Evolutionary conservation across 1,140 invertebrate genomes (phyloP).

Genomic region (Saccostrea echinata): DNA sequence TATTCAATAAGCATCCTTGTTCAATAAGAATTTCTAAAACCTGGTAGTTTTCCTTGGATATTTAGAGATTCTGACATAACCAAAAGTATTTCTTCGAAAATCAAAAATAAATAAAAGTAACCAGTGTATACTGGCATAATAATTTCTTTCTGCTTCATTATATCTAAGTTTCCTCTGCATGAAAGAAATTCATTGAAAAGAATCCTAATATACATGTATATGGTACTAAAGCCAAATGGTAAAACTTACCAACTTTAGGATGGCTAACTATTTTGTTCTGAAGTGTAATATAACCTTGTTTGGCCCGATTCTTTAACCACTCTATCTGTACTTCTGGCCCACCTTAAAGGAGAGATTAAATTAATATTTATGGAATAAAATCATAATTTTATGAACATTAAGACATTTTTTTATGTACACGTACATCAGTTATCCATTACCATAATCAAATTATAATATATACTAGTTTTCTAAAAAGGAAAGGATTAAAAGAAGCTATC

Average conservation of each 20-base stretch:
- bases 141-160: no score
- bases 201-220: no score
- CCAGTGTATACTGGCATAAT: no score
- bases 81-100: no score
- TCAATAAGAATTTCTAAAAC: no score
- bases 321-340: neutral
- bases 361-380: neutral
- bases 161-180: no score
- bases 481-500: neutral
- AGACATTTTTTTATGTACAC: neutral
- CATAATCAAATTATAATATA: neutral
- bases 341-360: neutral
- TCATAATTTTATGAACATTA: neutral
- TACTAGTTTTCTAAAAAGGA: neutral
- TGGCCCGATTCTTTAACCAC: conserved; percentile 9
- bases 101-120: no score
- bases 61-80: no score
- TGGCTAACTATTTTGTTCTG: neutral
- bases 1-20: no score
- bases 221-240: neutral
- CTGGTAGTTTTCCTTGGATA: no score
- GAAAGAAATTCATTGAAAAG: no score
- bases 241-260: conserved; percentile 31
- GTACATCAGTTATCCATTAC: neutral
- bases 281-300: neutral